Evolutionary conservation across 2,797 vertebrate genomes (phyloP), one percentile per base, ranked within the genome.

Genomic region (Parauchenoglanis punctatus): DNA sequence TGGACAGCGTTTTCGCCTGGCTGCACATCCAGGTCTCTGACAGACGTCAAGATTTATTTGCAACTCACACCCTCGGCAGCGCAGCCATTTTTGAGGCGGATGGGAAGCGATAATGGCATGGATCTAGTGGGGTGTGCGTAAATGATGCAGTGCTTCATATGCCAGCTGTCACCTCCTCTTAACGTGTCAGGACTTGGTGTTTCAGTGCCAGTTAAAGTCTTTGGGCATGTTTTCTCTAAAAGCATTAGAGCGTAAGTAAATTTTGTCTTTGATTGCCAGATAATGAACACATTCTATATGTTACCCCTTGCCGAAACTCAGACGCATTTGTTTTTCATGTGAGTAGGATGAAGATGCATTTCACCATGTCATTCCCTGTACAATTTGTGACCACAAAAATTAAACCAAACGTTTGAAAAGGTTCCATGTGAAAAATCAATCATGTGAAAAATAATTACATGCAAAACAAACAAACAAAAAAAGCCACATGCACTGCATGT

Each of bases 41-140:
- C 49, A 82, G 58, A 52, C 44, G 40, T 85, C 87, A 18, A 63
- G 70, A 68, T 87, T 81, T 58, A 88, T 86, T 72, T 85, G 80
- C 54, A 83, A 28, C 85, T 87, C 83, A 63, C 70, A 87, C 68
- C 77, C 83, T 46, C 7, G 44, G 67, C 44, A 18, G 20, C 28
- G 4, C 49, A 75, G 58, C 31, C 7, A 11, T 56, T 82, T 86
- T 54, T 35, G 13, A 67, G 63, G 65, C 25, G 75, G 65, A 83
- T 58, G 46, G 73, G 59, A 31, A 89, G 73, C 35, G 23, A 81
- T 73, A 86, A 86, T 80, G 80, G 87, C 86, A 84, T 87, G 46
- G 85, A 90, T 91, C 88, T 90, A 90, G 85, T 87, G 85, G 89
- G 70, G 72, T 90, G 88, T 88, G 56, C 68, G 81, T 86, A 87